Evolutionary conservation across 2,113 vertebrate genomes (phyloP).

Genomic region (Stigmatopora argus): DNA sequence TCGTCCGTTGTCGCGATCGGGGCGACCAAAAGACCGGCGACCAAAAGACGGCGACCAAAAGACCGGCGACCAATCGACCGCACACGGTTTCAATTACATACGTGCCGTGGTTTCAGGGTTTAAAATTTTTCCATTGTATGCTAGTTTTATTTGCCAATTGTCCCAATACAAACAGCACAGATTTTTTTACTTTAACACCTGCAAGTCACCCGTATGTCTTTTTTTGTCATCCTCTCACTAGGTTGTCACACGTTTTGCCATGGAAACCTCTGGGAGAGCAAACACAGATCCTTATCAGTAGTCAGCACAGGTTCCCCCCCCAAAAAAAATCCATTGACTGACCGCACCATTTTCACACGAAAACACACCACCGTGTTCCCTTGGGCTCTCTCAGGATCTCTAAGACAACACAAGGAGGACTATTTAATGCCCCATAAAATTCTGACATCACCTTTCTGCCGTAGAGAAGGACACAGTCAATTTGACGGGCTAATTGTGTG

Average conservation of each 20-base stretch:
- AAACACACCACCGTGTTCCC: slow-evolving; percentile 39
- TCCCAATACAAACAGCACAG: too few species aligned
- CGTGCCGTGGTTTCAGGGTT: too few species aligned
- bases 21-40: too few species aligned
- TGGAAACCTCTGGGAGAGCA: slow-evolving; percentile 46
- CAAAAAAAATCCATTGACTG: slow-evolving; percentile 57
- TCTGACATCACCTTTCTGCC: slow-evolving; percentile 72
- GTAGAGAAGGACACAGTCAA: slow-evolving; percentile 71
- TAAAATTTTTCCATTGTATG: too few species aligned
- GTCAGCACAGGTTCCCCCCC: too few species aligned
- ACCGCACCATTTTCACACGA: slow-evolving; percentile 43
- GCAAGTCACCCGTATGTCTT: slow-evolving; percentile 21
- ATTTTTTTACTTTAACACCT: too few species aligned
- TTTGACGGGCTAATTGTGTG: slow-evolving; percentile 74
- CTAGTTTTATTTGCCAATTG: too few species aligned
- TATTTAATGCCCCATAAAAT: slow-evolving; percentile 67
- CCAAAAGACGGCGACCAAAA: too few species aligned
- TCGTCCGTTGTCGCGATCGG: too few species aligned
- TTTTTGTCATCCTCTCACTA: slow-evolving; percentile 52
- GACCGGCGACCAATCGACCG: too few species aligned
- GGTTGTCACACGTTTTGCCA: slow-evolving; percentile 41
- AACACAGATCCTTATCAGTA: slow-evolving; percentile 49
- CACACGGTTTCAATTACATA: too few species aligned
- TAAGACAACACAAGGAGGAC: slow-evolving; percentile 56
- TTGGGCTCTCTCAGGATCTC: slow-evolving; percentile 39